phyloP scores from a whole-genome alignment of 2,113 vertebrate genomes.

The Cygnus buccinator region DNA sequence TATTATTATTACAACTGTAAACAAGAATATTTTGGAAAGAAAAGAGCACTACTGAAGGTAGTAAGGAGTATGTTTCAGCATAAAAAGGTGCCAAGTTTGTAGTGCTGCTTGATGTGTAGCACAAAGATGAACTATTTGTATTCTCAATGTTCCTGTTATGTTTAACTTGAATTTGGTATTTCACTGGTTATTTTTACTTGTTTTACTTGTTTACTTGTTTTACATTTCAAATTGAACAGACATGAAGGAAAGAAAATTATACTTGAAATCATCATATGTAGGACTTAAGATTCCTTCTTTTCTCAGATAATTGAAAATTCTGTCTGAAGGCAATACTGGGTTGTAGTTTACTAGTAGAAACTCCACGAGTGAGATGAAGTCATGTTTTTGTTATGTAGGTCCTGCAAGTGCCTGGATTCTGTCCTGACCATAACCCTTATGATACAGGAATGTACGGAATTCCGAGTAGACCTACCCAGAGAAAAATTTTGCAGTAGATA shows the following conservation, averaged over 20 bases:
- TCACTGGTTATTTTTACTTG: not conserved
- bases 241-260: not conserved
- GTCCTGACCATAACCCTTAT: too few relatives aligned
- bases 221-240: not conserved
- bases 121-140: not conserved
- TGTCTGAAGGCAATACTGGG: not conserved
- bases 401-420: not conserved
- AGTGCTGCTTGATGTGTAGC: not conserved
- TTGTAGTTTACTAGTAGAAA: not conserved
- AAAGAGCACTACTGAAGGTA: too few relatives aligned
- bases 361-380: not conserved
- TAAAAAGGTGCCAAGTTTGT: not conserved
- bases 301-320: not conserved
- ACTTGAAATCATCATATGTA: not conserved
- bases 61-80: not conserved
- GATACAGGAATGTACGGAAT: too few relatives aligned
- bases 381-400: not conserved
- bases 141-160: not conserved
- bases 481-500: too few relatives aligned
- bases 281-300: not conserved
- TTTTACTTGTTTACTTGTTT: not conserved
- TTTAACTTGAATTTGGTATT: not conserved
- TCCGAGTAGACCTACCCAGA: not conserved
- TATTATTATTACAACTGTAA: not conserved
- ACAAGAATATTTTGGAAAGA: not conserved